These are phyloP conservation scores for Sinocyclocheilus rhinocerous DNA, from an alignment of 2,113 vertebrate genomes.

Conservation along the genomic window DNA sequence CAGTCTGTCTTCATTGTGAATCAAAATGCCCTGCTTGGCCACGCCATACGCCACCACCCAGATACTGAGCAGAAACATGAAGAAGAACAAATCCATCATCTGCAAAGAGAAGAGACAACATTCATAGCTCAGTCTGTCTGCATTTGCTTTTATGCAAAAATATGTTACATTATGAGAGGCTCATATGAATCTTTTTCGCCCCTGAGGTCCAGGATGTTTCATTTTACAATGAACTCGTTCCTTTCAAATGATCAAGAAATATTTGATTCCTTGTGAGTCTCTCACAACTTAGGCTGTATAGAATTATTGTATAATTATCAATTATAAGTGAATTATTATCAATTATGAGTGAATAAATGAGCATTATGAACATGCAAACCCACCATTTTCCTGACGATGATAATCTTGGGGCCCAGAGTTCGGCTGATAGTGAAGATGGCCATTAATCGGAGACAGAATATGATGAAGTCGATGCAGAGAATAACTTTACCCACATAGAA, in stretches of 20 bases:
- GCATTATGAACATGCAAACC: neutral
- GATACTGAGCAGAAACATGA: constrained; percentile 94
- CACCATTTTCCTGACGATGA: constrained; percentile 95
- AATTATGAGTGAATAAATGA: too few species aligned
- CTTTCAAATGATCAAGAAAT: neutral
- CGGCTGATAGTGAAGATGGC: constrained; percentile 94
- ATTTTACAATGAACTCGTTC: neutral
- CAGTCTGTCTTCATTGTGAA: constrained; percentile 87
- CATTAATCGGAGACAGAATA: constrained; percentile 96
- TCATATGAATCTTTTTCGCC: neutral
- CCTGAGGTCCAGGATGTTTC: neutral
- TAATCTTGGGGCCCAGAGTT: constrained; percentile 95
- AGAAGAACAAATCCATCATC: constrained; percentile 98
- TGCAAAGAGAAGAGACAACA: constrained; percentile 60
- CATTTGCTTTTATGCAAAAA: neutral
- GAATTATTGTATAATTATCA: neutral
- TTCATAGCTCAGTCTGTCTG: neutral
- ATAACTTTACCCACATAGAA: constrained; percentile 88
- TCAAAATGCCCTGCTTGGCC: constrained; percentile 94
- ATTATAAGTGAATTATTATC: too few species aligned
- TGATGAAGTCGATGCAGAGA: constrained; percentile 89
- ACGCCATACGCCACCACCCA: constrained; percentile 97
- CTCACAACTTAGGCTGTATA: neutral
- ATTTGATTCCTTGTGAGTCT: neutral
- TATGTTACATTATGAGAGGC: neutral